A percentile compares a stretch with the other conserved stretches of the same genome.
phyloP scores from a whole-genome alignment of 2,797 vertebrate species.

The Falco novaeseelandiae region DNA sequence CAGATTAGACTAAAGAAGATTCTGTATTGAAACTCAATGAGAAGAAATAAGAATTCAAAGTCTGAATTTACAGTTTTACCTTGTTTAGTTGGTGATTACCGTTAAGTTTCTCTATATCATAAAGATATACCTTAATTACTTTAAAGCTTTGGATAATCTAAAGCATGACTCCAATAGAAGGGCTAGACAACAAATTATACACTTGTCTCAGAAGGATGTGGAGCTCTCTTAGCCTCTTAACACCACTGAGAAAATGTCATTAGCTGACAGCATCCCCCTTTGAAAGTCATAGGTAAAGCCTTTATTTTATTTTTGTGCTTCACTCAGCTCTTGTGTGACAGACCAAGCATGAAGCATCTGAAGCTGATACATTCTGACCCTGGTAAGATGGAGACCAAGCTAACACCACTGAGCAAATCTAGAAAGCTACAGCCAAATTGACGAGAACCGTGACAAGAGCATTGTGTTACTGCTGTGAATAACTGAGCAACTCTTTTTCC shows the following conservation, averaged over 20 bases:
- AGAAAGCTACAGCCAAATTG: background rate
- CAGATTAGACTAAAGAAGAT: conserved; percentile 65
- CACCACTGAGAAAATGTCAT: background rate
- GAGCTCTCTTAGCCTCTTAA: background rate
- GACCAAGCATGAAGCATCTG: background rate
- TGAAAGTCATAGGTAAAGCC: conserved; percentile 39
- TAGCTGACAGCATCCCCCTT: conserved; percentile 13
- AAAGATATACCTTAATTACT: conserved; percentile 32
- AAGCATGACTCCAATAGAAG: background rate
- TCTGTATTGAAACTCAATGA: conserved; percentile 52
- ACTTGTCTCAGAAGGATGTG: background rate
- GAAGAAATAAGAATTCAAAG: conserved; percentile 54
- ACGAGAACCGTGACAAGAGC: background rate
- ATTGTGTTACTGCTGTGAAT: conserved; percentile 4
- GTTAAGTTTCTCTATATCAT: background rate
- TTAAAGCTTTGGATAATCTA: conserved; percentile 27
- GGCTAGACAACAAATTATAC: conserved; percentile 15
- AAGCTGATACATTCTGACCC: background rate
- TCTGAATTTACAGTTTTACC: conserved; percentile 56
- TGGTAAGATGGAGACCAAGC: background rate
- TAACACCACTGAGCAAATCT: background rate
- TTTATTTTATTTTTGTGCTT: background rate
- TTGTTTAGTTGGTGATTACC: background rate
- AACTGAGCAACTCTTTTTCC: background rate
- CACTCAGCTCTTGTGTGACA: background rate